Evolutionary conservation across 1,140 invertebrate genomes (phyloP).

Genomic region (Orchesella cincta): DNA sequence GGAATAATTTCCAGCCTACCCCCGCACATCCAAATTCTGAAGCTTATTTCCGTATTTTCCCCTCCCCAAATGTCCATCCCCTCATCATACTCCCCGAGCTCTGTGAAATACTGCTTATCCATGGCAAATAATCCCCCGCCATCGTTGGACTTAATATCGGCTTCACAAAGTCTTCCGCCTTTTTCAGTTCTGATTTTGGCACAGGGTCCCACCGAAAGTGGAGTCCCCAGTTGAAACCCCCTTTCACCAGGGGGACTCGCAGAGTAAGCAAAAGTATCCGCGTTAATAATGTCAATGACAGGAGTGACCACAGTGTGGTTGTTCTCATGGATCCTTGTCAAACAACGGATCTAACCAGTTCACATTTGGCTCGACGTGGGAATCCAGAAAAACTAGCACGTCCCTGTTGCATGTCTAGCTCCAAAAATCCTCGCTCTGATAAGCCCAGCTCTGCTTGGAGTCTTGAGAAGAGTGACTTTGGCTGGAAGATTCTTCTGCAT

Average conservation of each 20-base stretch:
- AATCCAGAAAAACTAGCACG: slow-evolving; percentile 89
- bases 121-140: slow-evolving; percentile 98
- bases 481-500: slow-evolving; percentile 62
- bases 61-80: slow-evolving; percentile 96
- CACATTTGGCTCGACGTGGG: slow-evolving; percentile 91
- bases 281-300: slow-evolving; percentile 97
- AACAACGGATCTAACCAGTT: slow-evolving; percentile 88
- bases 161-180: slow-evolving; percentile 75
- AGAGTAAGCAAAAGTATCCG: slow-evolving; percentile 90
- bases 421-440: slow-evolving; percentile 92
- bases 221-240: slow-evolving; percentile 89
- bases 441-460: slow-evolving; percentile 72
- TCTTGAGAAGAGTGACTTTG: slow-evolving; percentile 74
- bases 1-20: slow-evolving; percentile 88
- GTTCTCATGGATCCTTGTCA: slow-evolving; percentile 66
- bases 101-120: slow-evolving; percentile 80
- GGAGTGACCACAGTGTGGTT: slow-evolving; percentile 74
- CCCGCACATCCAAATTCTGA: slow-evolving; percentile 98
- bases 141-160: slow-evolving; percentile 88
- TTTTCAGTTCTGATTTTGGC: slow-evolving; percentile 65
- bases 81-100: slow-evolving; percentile 86
- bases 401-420: slow-evolving; percentile 76
- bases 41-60: slow-evolving; percentile 90
- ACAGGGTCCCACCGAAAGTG: slow-evolving; percentile 95
- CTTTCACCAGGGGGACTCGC: slow-evolving; percentile 81